These are phyloP conservation scores for Mythimna ferrago DNA, from an alignment of 2,888 invertebrate species.

Conservation along the genomic window DNA sequence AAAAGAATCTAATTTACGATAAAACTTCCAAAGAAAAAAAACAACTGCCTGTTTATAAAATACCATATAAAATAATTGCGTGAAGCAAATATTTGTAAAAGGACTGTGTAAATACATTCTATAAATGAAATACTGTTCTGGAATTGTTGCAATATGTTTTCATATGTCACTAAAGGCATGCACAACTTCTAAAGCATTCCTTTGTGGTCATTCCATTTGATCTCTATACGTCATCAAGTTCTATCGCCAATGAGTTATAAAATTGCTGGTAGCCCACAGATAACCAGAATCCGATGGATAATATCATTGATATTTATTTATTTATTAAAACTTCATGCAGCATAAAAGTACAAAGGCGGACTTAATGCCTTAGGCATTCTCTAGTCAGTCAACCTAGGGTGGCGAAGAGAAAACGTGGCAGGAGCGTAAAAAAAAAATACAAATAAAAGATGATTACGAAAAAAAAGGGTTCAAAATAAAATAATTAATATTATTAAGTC, in stretches of 20 bases:
- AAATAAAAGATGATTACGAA: no score
- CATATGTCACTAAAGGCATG: neutral
- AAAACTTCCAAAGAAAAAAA: conserved; percentile 11
- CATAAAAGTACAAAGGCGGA: no score
- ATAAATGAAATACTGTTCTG: neutral
- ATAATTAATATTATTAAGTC: no score
- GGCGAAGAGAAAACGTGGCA: no score
- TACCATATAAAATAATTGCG: conserved; percentile 2
- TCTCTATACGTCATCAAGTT: neutral
- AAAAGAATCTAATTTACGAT: neutral
- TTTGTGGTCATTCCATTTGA: neutral
- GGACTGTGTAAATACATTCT: neutral
- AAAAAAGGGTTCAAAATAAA: no score
- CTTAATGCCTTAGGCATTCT: no score
- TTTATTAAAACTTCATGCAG: no score
- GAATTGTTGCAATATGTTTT: neutral
- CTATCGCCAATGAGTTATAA: neutral
- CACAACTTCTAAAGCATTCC: neutral
- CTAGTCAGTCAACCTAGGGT: no score
- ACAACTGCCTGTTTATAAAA: neutral
- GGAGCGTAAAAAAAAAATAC: no score
- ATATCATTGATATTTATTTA: no score
- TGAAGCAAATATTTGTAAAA: conserved; percentile 20
- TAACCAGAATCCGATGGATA: no score
- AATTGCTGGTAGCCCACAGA: neutral